phyloP scores from a whole-genome alignment of 2,113 vertebrate genomes.

The Hyperopisus bebe region DNA sequence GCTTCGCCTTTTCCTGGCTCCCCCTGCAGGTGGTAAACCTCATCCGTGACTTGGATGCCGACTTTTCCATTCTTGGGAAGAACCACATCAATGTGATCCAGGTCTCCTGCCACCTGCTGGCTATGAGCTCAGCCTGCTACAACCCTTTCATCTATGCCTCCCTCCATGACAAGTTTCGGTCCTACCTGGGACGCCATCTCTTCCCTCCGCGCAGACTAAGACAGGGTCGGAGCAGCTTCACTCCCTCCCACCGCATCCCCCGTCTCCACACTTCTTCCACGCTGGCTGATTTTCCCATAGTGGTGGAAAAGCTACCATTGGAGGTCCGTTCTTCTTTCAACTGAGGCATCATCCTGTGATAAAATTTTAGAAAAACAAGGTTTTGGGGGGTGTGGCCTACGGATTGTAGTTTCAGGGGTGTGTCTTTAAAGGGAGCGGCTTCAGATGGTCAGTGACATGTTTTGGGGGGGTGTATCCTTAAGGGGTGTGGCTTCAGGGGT shows the following conservation, averaged over 20 bases:
- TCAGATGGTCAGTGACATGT: neutral
- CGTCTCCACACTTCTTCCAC: constrained; percentile 58
- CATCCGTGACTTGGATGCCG: constrained; percentile 65
- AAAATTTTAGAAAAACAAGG: neutral
- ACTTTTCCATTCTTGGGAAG: constrained; percentile 66
- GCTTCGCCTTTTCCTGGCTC: constrained; percentile 79
- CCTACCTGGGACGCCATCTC: constrained; percentile 56
- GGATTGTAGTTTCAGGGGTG: neutral
- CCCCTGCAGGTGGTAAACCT: constrained; percentile 78
- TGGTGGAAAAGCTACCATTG: constrained; percentile 48
- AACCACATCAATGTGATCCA: constrained; percentile 66
- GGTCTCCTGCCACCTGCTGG: constrained; percentile 65
- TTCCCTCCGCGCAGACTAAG: constrained; percentile 24
- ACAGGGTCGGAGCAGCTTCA: constrained; percentile 34
- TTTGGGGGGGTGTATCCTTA: neutral
- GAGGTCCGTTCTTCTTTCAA: constrained; percentile 33
- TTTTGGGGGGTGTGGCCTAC: neutral
- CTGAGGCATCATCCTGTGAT: neutral
- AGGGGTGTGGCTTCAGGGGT: neutral
- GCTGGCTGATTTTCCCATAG: constrained; percentile 44
- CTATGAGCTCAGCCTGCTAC: constrained; percentile 74
- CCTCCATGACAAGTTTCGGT: constrained; percentile 65
- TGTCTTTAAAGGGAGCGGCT: neutral
- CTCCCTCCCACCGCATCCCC: constrained; percentile 39
- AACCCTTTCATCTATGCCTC: constrained; percentile 75